These are phyloP conservation scores for Astyanax mexicanus DNA, from an alignment of 2,797 vertebrate species.

Conservation along the genomic window DNA sequence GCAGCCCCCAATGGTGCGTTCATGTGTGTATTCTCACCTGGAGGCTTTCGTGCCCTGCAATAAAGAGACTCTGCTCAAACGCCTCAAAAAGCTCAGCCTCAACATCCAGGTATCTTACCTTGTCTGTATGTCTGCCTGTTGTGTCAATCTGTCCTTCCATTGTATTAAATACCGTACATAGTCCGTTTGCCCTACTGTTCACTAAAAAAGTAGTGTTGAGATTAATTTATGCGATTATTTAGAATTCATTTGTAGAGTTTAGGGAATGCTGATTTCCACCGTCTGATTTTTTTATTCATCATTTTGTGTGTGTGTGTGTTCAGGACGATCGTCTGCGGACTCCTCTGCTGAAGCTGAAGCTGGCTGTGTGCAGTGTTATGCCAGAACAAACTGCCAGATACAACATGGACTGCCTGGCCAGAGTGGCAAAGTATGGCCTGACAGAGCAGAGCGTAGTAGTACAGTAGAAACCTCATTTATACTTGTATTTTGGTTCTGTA, in stretches of 20 bases:
- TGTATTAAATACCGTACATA: no score
- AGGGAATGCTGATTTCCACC: no score
- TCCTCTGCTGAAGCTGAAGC: conserved; percentile 91
- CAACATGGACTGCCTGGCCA: conserved; percentile 91
- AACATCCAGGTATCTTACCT: conserved; percentile 87
- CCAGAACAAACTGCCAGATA: conserved; percentile 93
- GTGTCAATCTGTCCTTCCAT: not conserved
- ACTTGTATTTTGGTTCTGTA: no score
- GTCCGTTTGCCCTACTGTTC: no score
- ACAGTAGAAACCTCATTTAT: no score
- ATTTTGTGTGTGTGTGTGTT: not conserved
- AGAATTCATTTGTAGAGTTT: no score
- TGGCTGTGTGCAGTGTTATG: conserved; percentile 95
- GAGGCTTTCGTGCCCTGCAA: conserved; percentile 97
- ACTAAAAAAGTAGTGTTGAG: no score
- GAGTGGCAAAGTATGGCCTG: conserved; percentile 86
- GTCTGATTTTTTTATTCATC: no score
- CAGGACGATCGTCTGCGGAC: conserved; percentile 93
- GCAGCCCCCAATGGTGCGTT: conserved; percentile 82
- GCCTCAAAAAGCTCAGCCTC: conserved; percentile 94
- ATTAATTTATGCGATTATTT: no score
- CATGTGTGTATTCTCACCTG: conserved; percentile 90
- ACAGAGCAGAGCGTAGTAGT: no score
- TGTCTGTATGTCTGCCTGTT: no score
- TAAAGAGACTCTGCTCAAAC: conserved; percentile 94